Percentiles rank a stretch among this genome's conserved stretches.
phyloP scores from a whole-genome alignment of 2,888 invertebrate species.

The Lissocephala sabroskyi region DNA sequence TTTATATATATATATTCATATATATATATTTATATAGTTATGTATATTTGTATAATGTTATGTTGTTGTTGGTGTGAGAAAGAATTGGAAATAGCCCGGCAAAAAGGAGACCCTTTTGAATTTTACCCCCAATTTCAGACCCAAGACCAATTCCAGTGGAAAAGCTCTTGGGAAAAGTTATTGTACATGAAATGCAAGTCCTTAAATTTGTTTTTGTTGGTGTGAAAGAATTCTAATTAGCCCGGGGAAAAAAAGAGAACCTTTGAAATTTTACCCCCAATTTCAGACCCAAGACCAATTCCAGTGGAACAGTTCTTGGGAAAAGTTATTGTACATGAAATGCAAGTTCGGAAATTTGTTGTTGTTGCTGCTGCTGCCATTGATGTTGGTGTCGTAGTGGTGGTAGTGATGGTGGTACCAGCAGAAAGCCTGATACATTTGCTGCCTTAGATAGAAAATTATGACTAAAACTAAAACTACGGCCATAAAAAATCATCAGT shows the following conservation, averaged over 20 bases:
- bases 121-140: conserved; percentile 16
- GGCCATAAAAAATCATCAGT: conserved; percentile 71
- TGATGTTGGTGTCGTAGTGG: no score
- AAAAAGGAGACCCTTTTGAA: no score
- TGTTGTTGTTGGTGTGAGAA: conserved; percentile 9
- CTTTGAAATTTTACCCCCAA: conserved; percentile 10
- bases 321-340: conserved; percentile 45
- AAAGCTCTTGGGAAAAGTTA: conserved; percentile 30
- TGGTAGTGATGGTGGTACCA: conserved; percentile 28
- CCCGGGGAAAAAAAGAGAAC: no score
- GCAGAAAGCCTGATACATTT: conserved; percentile 36
- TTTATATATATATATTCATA: conserved; percentile 21
- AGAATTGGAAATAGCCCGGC: conserved; percentile 2
- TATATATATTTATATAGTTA: conserved; percentile 32
- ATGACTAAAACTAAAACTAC: conserved; percentile 49
- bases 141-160: conserved; percentile 18
- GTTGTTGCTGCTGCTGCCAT: conserved; percentile 13
- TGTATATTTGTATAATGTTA: conserved; percentile 23
- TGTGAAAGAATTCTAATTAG: conserved; percentile 3
- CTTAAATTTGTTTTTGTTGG: conserved; percentile 21
- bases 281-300: conserved; percentile 18
- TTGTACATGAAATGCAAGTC: conserved; percentile 45
- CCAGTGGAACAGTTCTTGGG: conserved; percentile 22
- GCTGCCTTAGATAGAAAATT: conserved; percentile 44
- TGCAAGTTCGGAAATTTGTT: conserved; percentile 32